Percentiles rank a stretch among this genome's conserved stretches.
Evolutionary conservation across 2,888 invertebrate species (phyloP).

Genomic region (Lamproptera curius): DNA sequence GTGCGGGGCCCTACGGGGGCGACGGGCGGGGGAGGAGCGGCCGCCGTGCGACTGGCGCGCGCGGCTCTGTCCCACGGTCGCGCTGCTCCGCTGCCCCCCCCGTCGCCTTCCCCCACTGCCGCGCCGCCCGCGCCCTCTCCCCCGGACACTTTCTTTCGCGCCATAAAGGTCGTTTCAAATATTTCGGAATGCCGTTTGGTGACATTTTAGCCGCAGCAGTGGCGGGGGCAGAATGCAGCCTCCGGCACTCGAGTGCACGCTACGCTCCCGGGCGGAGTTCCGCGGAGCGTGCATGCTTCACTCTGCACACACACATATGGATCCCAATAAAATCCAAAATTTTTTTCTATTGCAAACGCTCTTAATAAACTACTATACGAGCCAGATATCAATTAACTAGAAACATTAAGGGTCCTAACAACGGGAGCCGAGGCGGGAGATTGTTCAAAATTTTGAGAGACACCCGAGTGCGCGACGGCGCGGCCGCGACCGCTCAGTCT

Average conservation of each 20-base stretch:
- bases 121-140: slow-evolving; percentile 42
- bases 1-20: slow-evolving; percentile 46
- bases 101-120: slow-evolving; percentile 36
- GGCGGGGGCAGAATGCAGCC: slow-evolving; percentile 55
- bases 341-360: no score
- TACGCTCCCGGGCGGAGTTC: slow-evolving; percentile 34
- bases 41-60: slow-evolving; percentile 74
- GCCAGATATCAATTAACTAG: no score
- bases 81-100: slow-evolving; percentile 76
- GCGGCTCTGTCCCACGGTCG: slow-evolving; percentile 84
- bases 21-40: slow-evolving; percentile 57
- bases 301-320: slow-evolving; percentile 15
- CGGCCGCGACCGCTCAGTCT: slow-evolving; percentile 45
- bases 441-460: no score
- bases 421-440: no score
- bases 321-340: no score
- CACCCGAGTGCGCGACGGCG: slow-evolving; percentile 1
- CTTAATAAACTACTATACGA: no score
- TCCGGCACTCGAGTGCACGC: slow-evolving; percentile 59
- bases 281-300: slow-evolving; percentile 14
- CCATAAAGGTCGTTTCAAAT: slow-evolving; percentile 79
- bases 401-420: no score
- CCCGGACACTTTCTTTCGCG: slow-evolving; percentile 73
- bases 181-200: slow-evolving; percentile 77
- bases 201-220: slow-evolving; percentile 72